Evolutionary conservation across 1,140 invertebrate genomes (phyloP).

Genomic region (Mactra quadrangularis): DNA sequence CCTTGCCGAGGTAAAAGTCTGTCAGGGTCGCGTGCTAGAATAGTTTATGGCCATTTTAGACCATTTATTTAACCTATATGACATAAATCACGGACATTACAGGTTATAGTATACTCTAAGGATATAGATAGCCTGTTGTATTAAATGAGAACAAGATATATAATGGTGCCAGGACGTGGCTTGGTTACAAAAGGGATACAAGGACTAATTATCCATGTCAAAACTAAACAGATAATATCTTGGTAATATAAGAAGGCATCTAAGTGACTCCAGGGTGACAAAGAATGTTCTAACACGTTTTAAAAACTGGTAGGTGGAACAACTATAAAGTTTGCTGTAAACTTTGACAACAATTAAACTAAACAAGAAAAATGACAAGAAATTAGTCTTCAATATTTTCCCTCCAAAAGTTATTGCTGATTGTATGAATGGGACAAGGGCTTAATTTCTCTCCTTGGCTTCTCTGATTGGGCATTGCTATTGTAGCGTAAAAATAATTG

Average conservation of each 20-base stretch:
- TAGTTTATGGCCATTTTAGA: slow-evolving; percentile 16
- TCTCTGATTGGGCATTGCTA: too few relatives aligned
- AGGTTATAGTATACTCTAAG: not conserved
- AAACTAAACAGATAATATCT: slow-evolving; percentile 10
- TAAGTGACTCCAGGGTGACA: not conserved
- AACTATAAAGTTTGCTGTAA: too few relatives aligned
- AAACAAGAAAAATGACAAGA: too few relatives aligned
- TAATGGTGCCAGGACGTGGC: slow-evolving; percentile 23
- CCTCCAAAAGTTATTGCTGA: too few relatives aligned
- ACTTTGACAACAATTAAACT: too few relatives aligned
- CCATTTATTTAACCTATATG: not conserved
- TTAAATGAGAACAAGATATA: not conserved
- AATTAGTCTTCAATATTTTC: too few relatives aligned
- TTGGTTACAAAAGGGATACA: not conserved
- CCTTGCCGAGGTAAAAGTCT: not conserved
- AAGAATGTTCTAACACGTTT: too few relatives aligned
- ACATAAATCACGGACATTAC: slow-evolving; percentile 25
- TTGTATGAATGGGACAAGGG: too few relatives aligned
- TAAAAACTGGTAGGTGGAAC: too few relatives aligned
- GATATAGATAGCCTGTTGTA: slow-evolving; percentile 12
- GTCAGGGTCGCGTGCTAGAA: slow-evolving; percentile 17
- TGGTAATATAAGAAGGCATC: slow-evolving; percentile 10
- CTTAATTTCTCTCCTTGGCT: too few relatives aligned
- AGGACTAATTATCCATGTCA: slow-evolving; percentile 25
- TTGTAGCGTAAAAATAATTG: too few relatives aligned